These are phyloP conservation scores for Pygmarrhopalites habei DNA, from an alignment of 1,140 invertebrate genomes.

Conservation along the genomic window DNA sequence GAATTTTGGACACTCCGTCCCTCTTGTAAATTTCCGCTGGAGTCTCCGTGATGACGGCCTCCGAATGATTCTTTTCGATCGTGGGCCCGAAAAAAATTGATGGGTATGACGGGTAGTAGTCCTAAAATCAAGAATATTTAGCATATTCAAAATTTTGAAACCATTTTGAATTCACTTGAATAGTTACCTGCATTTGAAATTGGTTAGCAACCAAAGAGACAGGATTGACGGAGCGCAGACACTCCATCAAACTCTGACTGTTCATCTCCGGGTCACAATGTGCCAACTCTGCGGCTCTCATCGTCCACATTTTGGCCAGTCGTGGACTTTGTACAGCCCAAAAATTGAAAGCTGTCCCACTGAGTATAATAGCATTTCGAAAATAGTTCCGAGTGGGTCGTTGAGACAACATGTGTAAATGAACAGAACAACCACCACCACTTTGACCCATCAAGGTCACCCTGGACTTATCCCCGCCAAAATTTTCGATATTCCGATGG, in stretches of 20 bases:
- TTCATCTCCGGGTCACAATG: neutral
- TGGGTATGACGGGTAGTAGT: neutral
- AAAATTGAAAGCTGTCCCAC: constrained; percentile 3
- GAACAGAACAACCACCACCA: no score
- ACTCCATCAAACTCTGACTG: neutral
- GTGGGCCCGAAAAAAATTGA: neutral
- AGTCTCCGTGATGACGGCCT: neutral
- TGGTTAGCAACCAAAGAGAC: neutral
- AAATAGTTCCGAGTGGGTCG: neutral
- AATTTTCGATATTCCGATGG: no score
- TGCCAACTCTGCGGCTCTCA: neutral
- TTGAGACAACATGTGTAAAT: no score
- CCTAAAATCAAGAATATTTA: neutral
- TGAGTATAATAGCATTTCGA: neutral
- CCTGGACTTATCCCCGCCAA: no score
- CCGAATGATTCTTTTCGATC: neutral
- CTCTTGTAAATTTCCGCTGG: neutral
- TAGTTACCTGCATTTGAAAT: neutral
- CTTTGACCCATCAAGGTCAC: no score
- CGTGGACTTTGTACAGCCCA: neutral
- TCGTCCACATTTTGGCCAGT: constrained; percentile 1
- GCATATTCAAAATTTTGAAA: neutral
- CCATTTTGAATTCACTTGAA: neutral
- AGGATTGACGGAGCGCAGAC: neutral
- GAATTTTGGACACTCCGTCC: neutral